Base-by-base conservation (phyloP, 2,113 vertebrate species). In the Rhodinocichla rosea region DNA sequence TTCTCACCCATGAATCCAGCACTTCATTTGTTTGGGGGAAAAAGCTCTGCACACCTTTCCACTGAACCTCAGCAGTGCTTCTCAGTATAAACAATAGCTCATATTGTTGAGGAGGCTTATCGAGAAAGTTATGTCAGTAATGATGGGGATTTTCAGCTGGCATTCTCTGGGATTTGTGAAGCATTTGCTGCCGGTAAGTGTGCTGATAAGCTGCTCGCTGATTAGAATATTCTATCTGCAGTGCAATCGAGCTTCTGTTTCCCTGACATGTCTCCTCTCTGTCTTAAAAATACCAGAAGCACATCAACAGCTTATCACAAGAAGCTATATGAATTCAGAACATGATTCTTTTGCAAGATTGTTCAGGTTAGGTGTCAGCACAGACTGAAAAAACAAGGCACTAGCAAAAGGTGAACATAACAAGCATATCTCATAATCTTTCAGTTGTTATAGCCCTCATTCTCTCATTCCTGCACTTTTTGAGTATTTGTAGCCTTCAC, bases 151-250 rank as follows among this genome's bases (percentile, higher is more conserved):
- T 94, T 97, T 93, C 90, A 93, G 45, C 69, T 57, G 40, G 86
- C 53, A 2, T 95, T 91, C 87, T 78, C 73, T 0, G 0, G 81
- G 92, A 93, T 92, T 87, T 93, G 73, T 71, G 76, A 93, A 96
- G 87, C 89, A 74, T 93, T 96, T 95, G 76, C 91, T 92, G 83
- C 83, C 14, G 40, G 0, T 84, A 94, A 95, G 84, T 59, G 82
- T 63, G 69, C 79, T 87, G 93, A 95, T 97, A 94, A 96, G 78
- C 63, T 92, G 80, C 69, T 90, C 0, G 0, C 81, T 95, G 87
- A 95, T 96, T 92, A 95, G 92, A 96, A 94, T 95, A 96, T 94
- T 93, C 88, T 83, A 82, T 83, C 82, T 81, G 67, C 87, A 89
- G 79, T 6, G 67, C 79, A 87, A 62, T 87, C 9, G 5, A 52